Percentiles rank a stretch among this genome's conserved stretches.
phyloP scores from a whole-genome alignment of 1,140 invertebrate species.

The Cotesia typhae region DNA sequence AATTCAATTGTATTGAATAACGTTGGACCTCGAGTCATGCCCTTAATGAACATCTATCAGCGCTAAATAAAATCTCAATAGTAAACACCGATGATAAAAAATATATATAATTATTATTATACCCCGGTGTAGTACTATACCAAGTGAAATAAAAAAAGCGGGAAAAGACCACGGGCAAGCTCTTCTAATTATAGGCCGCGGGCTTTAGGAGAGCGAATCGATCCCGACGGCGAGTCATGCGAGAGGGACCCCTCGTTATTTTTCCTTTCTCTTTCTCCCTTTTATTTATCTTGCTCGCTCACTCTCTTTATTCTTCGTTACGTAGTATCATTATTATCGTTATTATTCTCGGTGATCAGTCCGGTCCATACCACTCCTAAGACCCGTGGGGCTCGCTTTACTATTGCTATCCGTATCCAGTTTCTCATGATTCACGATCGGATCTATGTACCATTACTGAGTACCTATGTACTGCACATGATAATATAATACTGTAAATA shows the following conservation, averaged over 20 bases:
- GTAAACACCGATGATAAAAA: not conserved
- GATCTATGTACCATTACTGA: not conserved
- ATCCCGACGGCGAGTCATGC: conserved; percentile 23
- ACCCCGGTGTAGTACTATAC: not conserved
- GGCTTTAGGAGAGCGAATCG: conserved; percentile 39
- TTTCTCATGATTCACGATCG: conserved; percentile 5
- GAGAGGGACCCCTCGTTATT: conserved; percentile 17
- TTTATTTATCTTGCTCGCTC: not conserved
- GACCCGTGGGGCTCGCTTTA: not conserved
- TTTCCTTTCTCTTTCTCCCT: not conserved
- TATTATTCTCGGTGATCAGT: not conserved
- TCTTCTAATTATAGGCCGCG: conserved; percentile 40
- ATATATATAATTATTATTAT: not conserved
- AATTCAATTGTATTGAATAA: no score
- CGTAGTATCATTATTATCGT: not conserved
- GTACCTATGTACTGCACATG: not conserved
- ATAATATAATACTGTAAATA: not conserved
- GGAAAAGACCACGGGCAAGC: conserved; percentile 22
- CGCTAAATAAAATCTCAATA: no score
- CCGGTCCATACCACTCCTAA: not conserved
- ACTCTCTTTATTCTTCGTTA: not conserved
- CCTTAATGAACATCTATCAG: no score
- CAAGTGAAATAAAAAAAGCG: conserved; percentile 4
- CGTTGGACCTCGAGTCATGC: no score
- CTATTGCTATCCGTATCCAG: not conserved